Evolutionary conservation across 1,140 invertebrate genomes (phyloP), one percentile per base, ranked within the genome.

Genomic region (Acyrthosiphon pisum): DNA sequence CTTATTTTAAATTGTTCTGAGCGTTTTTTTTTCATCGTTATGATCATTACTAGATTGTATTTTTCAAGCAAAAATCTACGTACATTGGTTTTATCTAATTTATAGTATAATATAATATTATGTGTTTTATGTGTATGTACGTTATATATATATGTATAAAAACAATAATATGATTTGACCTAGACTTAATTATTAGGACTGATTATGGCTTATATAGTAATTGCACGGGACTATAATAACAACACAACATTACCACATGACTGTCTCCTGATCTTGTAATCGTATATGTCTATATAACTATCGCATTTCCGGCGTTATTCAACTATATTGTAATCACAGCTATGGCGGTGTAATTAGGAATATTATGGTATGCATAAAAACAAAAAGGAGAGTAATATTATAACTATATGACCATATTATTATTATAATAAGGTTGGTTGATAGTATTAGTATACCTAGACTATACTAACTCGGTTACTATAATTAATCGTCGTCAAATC

Each of bases 181-280:
- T 89, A 89, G 87, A 56, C 89, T 60, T 44, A 23, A 44, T 68
- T 90, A 90, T 90, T 18, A 44, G 37, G 23, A 60, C n/a, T 90
- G 26, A 90, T 68, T 44, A 60, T 76, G 41, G 26, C 37, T 68
- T n/a, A 76, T 76, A 6, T 20, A 30, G 14, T 60, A 68, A 46
- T 90, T 90, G 53, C 37, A 37, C 20, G 50, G 22, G 1, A 37
- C 48, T 14, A 87, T 88, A n/a, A 88, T 50, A 88, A 88, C 35
- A 88, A 53, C 41, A 37, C 8, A 35, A 89, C 53, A 90, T 90
- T 56, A 26, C 88, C 50, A 90, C 35, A 26, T 35, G 50, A 56
- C 50, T 90, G 37, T 90, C 35, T 90, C 88, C 26, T 26, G 48
- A 53, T 90, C 22, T 60, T 60, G 88, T 90, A 90, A 90, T 50